Base-by-base conservation (phyloP, 2,888 invertebrate species). In the Macrophya annulata region DNA sequence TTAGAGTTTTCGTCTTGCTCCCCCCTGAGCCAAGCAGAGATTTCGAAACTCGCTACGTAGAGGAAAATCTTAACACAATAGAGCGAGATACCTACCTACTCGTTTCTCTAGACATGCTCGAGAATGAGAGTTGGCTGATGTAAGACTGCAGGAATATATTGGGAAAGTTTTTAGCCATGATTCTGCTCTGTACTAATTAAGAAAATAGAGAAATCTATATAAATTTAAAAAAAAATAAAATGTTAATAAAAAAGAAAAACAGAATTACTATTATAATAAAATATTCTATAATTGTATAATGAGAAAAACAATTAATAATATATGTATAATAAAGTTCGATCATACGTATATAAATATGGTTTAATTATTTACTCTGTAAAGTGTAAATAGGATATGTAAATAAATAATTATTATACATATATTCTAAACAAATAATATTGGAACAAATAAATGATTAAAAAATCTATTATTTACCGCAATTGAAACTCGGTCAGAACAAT, bases 11-110 rank as follows among this genome's bases (percentile, higher is more conserved):
- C 4, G 10, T 68, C 65, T 68, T 31, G 10, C 25, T 4, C 62
- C 17, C n/a, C n/a, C 31, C 62, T n/a, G n/a, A n/a, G n/a, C n/a
- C n/a, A n/a, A n/a, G 10, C 40, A 37, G 71, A 71, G 71, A 40
- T 71, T 31, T 37, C 4, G 6, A 31, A 31, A 71, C n/a, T 71
- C 72, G 45, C 72, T 74, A 43, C 21, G 43, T n/a, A 40, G 45
- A 45, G 68, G 5, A 68, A 68, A 68, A 68, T 37, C 68, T 68
- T 21, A 68, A 68, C 68, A 68, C 68, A 68, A 68, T 25, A 37
- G 37, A 62, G 25, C 25, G 10, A 55, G 17, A 55, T 55, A 55
- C 43, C 43, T 31, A 31, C 31, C 43, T 43, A 43, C 55, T n/a
- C 55, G 55, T 55, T n/a, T 55, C 55, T 55, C 55, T 55, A 17